A percentile compares a stretch with the other conserved stretches of the same genome.
These are phyloP conservation scores for Vesta saturnalis DNA, from an alignment of 2,888 invertebrate species.

Conservation along the genomic window DNA sequence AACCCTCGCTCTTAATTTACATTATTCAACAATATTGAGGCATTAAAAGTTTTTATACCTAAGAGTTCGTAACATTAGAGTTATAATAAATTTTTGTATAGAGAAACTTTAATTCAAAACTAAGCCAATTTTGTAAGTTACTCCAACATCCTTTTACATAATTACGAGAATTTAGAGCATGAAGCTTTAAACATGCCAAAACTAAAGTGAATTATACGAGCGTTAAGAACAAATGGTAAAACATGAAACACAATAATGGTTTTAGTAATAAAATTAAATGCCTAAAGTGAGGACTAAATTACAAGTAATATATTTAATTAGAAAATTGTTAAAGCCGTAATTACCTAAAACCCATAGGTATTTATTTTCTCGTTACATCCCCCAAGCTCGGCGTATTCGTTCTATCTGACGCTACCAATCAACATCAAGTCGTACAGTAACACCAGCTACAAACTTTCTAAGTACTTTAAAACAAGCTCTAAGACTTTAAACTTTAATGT, in stretches of 20 bases:
- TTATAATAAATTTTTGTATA: not conserved
- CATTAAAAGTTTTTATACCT: not conserved
- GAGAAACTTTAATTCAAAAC: constrained; percentile 3
- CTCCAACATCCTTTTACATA: not conserved
- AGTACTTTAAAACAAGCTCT: constrained; percentile 28
- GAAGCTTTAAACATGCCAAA: constrained; percentile 12
- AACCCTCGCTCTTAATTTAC: too few species aligned
- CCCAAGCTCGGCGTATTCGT: constrained; percentile 6
- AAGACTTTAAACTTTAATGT: constrained; percentile 34
- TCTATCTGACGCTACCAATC: constrained; percentile 18
- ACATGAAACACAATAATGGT: constrained; percentile 23
- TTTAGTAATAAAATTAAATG: constrained; percentile 26
- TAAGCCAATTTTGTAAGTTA: not conserved
- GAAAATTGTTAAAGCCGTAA: constrained; percentile 25
- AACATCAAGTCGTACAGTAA: constrained; percentile 16
- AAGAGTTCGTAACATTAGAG: too few species aligned
- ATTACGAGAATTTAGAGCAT: not conserved
- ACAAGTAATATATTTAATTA: constrained; percentile 27
- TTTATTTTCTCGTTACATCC: constrained; percentile 15
- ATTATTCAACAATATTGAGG: too few species aligned
- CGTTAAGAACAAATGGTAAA: constrained; percentile 22
- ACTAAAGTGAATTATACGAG: constrained; percentile 27
- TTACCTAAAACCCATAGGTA: constrained; percentile 15
- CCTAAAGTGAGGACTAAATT: constrained; percentile 19
- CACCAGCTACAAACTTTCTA: constrained; percentile 18